Evolutionary conservation across 2,797 vertebrate genomes (phyloP), one percentile per base, ranked within the genome.

Genomic region (Linurgus olivaceus): DNA sequence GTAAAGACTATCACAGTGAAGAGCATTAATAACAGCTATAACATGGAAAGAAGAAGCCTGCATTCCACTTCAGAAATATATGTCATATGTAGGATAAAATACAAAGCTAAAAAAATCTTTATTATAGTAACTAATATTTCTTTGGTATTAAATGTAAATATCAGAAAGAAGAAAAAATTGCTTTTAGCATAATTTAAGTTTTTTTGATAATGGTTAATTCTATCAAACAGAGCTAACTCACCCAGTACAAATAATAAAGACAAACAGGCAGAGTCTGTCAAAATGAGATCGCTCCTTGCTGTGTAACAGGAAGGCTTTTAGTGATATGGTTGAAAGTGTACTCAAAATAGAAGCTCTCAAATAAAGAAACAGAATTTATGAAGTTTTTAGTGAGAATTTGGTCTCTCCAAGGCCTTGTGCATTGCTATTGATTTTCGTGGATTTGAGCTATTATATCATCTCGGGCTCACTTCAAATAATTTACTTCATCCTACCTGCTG

Each of bases 291-390:
- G 55, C 11, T 62, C 47, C 13, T 73, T 59, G n/a, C 11, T 94
- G 17, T 93, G 31, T 81, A 65, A 80, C 40, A 90, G 33, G 62
- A 71, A 26, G 20, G 40, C 6, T 33, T 95, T 82, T 73, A 71
- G 35, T 66, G 65, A 9, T 54, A 11, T 61, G 18, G 29, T 26
- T 85, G 40, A 58, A 80, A 47, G 13, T 25, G 23, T 88, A 81
- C 23, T 95, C 45, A 80, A 42, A 79, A 82, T 51, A 92, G 42
- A 95, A 86, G 10, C 40, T 93, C 38, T 79, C 48, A 73, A 68
- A 84, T 51, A 93, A 55, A 51, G 20, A 94, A 92, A 45, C 7
- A 89, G 65, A 96, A 97, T 75, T 88, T 80, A 87, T 86, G 19
- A 67, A 58, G 21, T 86, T 86, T 94, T 86, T 40, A 50, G 47